phyloP scores from a whole-genome alignment of 2,888 invertebrate genomes.

The Lysandra coridon region DNA sequence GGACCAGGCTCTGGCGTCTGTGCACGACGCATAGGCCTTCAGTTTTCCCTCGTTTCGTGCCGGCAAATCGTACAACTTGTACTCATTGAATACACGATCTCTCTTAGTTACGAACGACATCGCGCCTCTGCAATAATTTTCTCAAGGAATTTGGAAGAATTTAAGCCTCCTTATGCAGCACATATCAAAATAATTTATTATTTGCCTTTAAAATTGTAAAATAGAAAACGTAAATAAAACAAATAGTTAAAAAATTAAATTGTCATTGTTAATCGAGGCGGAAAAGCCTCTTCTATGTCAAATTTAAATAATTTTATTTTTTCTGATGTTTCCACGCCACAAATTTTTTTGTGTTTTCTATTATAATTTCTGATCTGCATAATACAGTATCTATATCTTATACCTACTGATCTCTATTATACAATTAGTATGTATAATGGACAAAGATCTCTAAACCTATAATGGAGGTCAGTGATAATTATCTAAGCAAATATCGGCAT shows the following conservation, averaged over 20 bases:
- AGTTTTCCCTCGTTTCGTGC: constrained; percentile 77
- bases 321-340: constrained; percentile 32
- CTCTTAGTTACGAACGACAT: constrained; percentile 78
- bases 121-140: constrained; percentile 45
- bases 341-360: neutral
- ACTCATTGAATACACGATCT: constrained; percentile 72
- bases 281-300: constrained; percentile 65
- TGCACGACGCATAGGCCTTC: constrained; percentile 78
- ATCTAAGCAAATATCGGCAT: too few species aligned
- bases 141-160: neutral
- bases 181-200: constrained; percentile 46
- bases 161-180: neutral
- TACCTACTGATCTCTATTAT: too few species aligned
- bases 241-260: constrained; percentile 65
- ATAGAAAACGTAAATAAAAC: constrained; percentile 62
- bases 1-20: constrained; percentile 81
- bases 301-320: constrained; percentile 48
- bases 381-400: too few species aligned
- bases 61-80: constrained; percentile 68
- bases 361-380: too few species aligned
- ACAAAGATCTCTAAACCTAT: too few species aligned
- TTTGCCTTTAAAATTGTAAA: constrained; percentile 53
- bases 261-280: constrained; percentile 70
- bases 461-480: too few species aligned
- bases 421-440: too few species aligned